Conservation (phyloP, 2,888 invertebrate species). For the Nephrotoma appendiculata region DNA sequence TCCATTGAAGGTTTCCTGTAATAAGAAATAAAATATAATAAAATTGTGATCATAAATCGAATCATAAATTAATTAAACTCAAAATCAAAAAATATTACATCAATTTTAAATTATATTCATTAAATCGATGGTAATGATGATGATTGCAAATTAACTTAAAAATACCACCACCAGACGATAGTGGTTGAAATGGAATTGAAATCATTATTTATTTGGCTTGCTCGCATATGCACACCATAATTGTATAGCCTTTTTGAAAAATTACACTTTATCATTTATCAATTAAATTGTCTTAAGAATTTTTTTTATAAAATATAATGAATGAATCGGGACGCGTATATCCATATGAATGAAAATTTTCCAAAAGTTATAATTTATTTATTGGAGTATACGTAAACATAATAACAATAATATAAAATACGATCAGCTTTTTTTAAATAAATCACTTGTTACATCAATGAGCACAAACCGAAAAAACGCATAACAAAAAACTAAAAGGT, state of each 20-base stretch:
- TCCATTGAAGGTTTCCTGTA: slow-evolving; percentile 70
- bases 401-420: not conserved
- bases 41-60: not conserved
- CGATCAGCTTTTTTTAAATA: not conserved
- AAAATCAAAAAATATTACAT: not conserved
- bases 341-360: not conserved
- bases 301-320: not conserved
- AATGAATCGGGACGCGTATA: not conserved
- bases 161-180: not conserved
- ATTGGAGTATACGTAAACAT: not conserved
- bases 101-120: not conserved
- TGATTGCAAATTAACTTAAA: not conserved
- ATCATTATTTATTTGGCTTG: not conserved
- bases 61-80: not conserved
- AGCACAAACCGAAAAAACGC: not conserved
- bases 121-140: not conserved
- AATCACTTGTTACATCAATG: not conserved
- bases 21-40: slow-evolving; percentile 37
- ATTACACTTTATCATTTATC: not conserved
- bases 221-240: not conserved
- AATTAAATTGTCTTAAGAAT: not conserved
- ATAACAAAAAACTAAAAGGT: not conserved
- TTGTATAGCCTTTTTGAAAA: not conserved
- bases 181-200: not conserved
- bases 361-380: not conserved